Evolutionary conservation across 2,888 invertebrate species (phyloP), one percentile per base, ranked within the genome.

Genomic region (Eudemis profundana): DNA sequence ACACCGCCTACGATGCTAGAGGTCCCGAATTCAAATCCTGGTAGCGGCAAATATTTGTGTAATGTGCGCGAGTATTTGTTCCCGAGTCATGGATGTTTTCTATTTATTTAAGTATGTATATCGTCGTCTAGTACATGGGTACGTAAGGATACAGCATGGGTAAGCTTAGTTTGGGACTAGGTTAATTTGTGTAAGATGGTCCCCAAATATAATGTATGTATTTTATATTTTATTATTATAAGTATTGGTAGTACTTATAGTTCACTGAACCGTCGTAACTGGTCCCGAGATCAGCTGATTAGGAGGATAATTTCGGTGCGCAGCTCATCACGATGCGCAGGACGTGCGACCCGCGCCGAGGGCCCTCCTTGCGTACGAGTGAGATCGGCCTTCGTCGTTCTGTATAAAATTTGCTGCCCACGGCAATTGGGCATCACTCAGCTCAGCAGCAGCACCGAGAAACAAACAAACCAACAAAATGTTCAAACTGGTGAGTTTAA

Each of bases 401-500:
- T 47, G 61, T 73, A 73, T 73, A 73, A 72, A 72, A 33, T 53
- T 66, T 49, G 29, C 51, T 38, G 47, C 61, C 29, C 33, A 51
- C 60, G 19, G n/a, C 51, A 17, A 50, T 57, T 36, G 36, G 36
- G 54, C 68, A 72, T 71, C 69, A 72, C 70, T 74, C 63, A 69
- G 67, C 61, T 68, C 29, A 64, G 40, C 56, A 69, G 61, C 46
- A 61, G 61, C 62, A 50, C 64, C 21, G 66, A 66, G 67, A 68
- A 59, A 68, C 14, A 57, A 56, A 56, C 67, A 27, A 57, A 67
- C 63, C 51, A 68, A 50, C 72, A 77, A 73, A 67, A 77, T 78
- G 77, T 75, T 78, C 60, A 77, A 77, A 72, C 56, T 75, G 72
- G 77, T 77, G 51, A 70, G 74, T 71, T 29, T 23, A 7, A 42